These are phyloP conservation scores for Cavia porcellus DNA, from an alignment of 2,113 vertebrate species.

Conservation along the genomic window DNA sequence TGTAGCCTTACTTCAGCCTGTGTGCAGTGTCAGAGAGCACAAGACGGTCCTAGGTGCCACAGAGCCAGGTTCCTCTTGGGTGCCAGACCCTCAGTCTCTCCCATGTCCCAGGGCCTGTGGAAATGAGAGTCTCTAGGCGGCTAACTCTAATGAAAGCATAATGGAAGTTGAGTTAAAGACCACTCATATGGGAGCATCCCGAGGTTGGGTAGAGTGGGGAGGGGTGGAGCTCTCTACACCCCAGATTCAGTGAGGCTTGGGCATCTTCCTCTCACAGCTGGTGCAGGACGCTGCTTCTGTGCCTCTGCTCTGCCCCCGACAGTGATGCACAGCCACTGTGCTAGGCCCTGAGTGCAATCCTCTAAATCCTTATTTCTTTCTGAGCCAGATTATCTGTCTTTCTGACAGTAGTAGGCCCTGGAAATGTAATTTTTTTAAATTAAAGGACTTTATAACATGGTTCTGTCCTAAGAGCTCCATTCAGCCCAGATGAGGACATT, in stretches of 20 bases:
- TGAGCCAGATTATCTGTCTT: conserved; percentile 73
- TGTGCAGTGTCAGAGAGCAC: neutral
- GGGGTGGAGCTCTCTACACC: too few relatives aligned
- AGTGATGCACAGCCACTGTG: conserved; percentile 28
- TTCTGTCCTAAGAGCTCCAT: conserved; percentile 43
- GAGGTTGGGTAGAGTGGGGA: neutral
- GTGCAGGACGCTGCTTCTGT: neutral
- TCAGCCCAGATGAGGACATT: conserved; percentile 53
- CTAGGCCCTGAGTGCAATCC: conserved; percentile 48
- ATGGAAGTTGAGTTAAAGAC: neutral
- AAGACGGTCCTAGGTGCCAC: neutral
- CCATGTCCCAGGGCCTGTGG: neutral
- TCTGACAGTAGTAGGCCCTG: conserved; percentile 72
- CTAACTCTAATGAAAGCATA: neutral
- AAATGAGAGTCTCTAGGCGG: neutral
- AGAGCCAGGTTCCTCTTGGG: neutral
- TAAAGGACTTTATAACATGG: conserved; percentile 72
- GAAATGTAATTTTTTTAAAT: conserved; percentile 81
- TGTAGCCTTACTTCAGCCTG: too few relatives aligned
- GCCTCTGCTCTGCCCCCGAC: neutral
- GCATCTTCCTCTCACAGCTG: neutral
- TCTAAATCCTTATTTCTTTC: conserved; percentile 72
- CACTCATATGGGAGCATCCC: rapidly evolving
- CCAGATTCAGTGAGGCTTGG: neutral
- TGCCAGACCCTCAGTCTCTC: too few relatives aligned